Conservation (phyloP, 2,797 vertebrate species). For the Pantherophis alleghaniensis region DNA sequence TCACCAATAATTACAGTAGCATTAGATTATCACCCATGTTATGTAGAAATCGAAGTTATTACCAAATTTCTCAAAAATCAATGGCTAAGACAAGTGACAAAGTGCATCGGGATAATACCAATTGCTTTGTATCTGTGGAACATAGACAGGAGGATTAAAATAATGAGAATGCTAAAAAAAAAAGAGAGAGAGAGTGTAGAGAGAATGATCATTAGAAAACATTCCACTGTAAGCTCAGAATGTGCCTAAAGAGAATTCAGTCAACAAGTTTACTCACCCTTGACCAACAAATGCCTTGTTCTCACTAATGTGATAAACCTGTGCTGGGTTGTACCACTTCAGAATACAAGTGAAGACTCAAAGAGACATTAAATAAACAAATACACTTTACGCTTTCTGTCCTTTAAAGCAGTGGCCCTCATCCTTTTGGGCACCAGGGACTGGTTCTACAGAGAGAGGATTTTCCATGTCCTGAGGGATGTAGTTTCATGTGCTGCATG, state of each 20-base stretch:
- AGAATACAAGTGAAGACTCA: neutral
- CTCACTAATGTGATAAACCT: neutral
- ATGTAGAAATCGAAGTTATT: slow-evolving; percentile 51
- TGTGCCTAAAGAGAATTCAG: slow-evolving; percentile 42
- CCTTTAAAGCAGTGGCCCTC: neutral
- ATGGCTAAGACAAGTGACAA: slow-evolving; percentile 45
- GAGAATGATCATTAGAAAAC: slow-evolving; percentile 7
- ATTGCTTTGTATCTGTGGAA: slow-evolving; percentile 37
- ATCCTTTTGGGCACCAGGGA: neutral
- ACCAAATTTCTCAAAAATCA: slow-evolving; percentile 42
- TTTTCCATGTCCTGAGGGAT: neutral
- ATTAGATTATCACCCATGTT: slow-evolving; percentile 51
- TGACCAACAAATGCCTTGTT: neutral
- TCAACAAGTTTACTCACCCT: neutral
- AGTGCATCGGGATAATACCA: slow-evolving; percentile 38
- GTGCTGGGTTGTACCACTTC: neutral
- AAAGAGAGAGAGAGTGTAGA: neutral
- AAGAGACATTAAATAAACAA: neutral
- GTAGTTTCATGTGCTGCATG: neutral
- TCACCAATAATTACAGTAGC: slow-evolving; percentile 50
- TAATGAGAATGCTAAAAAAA: neutral
- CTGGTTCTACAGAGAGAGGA: neutral
- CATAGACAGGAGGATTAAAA: slow-evolving; percentile 38
- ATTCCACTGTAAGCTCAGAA: slow-evolving; percentile 7
- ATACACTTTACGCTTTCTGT: neutral